Evolutionary conservation across 2,888 invertebrate genomes (phyloP), one percentile per base, ranked within the genome.

Genomic region (Lasioglossum vierecki): DNA sequence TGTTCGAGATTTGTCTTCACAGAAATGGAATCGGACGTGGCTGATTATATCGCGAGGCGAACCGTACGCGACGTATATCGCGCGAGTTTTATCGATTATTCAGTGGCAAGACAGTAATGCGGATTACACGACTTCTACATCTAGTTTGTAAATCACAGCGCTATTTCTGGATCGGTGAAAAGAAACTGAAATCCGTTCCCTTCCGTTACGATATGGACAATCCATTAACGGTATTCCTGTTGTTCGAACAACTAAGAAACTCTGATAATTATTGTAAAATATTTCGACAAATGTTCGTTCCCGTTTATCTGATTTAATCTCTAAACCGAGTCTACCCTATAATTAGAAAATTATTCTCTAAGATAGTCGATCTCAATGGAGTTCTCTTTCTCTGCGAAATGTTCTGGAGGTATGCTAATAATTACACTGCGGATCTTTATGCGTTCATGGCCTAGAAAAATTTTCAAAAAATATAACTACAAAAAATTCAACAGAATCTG

Each of bases 1-100:
- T 46, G 78, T 75, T 57, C 70, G 39, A 60, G 72, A 81, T 83
- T 82, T 78, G 73, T 35, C 68, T 68, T 85, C 80, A 74, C 63
- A 60, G 71, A 78, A 81, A 86, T 78, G 80, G 68, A 76, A 80
- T 68, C 49, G 35, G 76, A 79, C 73, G 60, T 63, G 44, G 41
- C 41, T 44, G 57, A 57, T 72, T 60, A 60, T 30, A 71, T 77
- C 70, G 46, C 44, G 4, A 26, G 72, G 53, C 18, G 44, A 66
- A 66, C 49, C 30, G 46, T 44, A 44, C 49, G 41, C 57, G 57
- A 49, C 66, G 30, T 49, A 26, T 66, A 26, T 35, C 53, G 75
- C 63, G 44, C 41, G 60, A 57, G 44, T 73, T 84, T 79, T 68
- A 80, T 80, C 63, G 76, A 79, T 80, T 83, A 60, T 49, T n/a